Evolutionary conservation across 2,888 invertebrate genomes (phyloP).

Genomic region (Orthosia gothica): DNA sequence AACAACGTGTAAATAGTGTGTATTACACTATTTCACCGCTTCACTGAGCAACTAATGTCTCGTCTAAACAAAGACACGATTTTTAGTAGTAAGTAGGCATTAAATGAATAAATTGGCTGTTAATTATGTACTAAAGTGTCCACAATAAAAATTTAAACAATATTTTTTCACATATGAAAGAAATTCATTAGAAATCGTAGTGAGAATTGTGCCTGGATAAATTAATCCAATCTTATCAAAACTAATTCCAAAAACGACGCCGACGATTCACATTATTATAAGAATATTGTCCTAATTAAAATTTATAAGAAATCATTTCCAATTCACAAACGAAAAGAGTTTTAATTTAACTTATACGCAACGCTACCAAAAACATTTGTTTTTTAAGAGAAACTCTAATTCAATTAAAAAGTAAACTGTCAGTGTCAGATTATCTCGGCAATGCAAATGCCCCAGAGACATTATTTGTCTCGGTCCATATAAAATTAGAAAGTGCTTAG

Average conservation of each 20-base stretch:
- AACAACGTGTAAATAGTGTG: slow-evolving; percentile 37
- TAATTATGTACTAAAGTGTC: too few species aligned
- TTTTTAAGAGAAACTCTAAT: slow-evolving; percentile 62
- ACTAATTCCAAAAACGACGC: neutral
- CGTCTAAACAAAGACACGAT: slow-evolving; percentile 60
- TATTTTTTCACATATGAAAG: neutral
- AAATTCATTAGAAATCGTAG: neutral
- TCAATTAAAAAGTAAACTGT: slow-evolving; percentile 74
- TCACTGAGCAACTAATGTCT: slow-evolving; percentile 53
- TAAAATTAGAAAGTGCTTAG: slow-evolving; percentile 71
- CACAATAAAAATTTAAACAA: too few species aligned
- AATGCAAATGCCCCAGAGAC: slow-evolving; percentile 59
- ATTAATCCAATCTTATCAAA: neutral
- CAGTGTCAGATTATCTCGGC: slow-evolving; percentile 72
- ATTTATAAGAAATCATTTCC: slow-evolving; percentile 21
- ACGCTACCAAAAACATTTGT: slow-evolving; percentile 46
- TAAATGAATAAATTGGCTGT: too few species aligned
- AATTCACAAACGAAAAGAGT: slow-evolving; percentile 43
- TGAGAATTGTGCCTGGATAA: neutral
- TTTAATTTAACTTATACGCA: slow-evolving; percentile 48
- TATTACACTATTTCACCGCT: slow-evolving; percentile 33
- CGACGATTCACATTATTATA: neutral
- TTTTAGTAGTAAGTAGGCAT: too few species aligned
- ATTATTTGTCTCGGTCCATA: slow-evolving; percentile 64
- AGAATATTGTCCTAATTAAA: neutral